These are phyloP conservation scores for Ecdyonurus torrentis DNA, from an alignment of 2,888 invertebrate species.

Conservation along the genomic window DNA sequence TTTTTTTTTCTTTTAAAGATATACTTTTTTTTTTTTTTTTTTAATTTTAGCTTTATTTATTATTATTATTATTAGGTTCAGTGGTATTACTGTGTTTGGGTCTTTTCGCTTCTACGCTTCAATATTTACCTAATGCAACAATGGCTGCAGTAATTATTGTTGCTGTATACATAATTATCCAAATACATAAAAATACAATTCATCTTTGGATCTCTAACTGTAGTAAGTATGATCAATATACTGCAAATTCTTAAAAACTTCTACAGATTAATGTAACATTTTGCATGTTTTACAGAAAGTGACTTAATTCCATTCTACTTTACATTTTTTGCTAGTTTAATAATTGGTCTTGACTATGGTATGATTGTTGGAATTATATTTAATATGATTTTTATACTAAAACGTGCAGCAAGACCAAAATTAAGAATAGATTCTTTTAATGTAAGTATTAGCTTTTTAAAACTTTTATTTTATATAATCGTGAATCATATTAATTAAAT, in stretches of 20 bases:
- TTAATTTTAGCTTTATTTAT: too few species aligned
- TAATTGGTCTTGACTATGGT: constrained; percentile 45
- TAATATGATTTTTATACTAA: constrained; percentile 33
- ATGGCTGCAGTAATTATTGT: constrained; percentile 76
- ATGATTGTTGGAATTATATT: constrained; percentile 38
- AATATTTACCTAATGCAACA: constrained; percentile 70
- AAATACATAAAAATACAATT: constrained; percentile 41
- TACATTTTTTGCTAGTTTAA: constrained; percentile 38
- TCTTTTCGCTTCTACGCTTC: constrained; percentile 62
- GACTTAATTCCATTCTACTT: constrained; percentile 39
- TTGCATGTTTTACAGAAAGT: constrained; percentile 28
- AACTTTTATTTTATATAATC: too few species aligned
- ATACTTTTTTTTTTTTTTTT: too few species aligned
- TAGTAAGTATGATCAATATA: too few species aligned
- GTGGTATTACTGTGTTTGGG: constrained; percentile 64
- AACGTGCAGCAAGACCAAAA: constrained; percentile 36
- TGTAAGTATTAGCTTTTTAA: too few species aligned
- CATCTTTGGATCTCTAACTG: constrained; percentile 65
- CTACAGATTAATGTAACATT: constrained; percentile 2
- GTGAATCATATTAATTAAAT: too few species aligned
- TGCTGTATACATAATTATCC: constrained; percentile 74
- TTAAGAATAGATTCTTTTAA: too few species aligned
- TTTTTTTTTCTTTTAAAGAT: too few species aligned
- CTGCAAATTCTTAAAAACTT: too few species aligned
- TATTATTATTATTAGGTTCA: too few species aligned